Evolutionary conservation across 2,888 invertebrate genomes (phyloP).

Genomic region (Diachrysia chrysitis): DNA sequence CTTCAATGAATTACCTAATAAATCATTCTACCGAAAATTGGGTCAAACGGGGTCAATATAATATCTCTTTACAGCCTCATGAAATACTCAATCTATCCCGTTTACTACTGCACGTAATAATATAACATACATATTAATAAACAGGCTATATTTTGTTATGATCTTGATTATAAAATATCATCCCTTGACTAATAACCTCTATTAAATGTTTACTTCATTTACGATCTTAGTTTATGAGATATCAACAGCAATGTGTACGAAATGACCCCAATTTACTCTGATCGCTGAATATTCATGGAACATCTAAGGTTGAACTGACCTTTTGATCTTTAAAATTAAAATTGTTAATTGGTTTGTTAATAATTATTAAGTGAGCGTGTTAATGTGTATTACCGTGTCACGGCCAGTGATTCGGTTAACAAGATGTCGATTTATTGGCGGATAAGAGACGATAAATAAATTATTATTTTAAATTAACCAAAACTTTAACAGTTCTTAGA

Average conservation of each 20-base stretch:
- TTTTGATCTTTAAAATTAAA: constrained; percentile 37
- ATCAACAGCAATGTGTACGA: constrained; percentile 18
- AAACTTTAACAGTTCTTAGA: background rate
- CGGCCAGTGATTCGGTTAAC: background rate
- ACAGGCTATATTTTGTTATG: constrained; percentile 24
- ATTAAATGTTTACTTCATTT: constrained; percentile 51
- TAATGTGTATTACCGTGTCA: constrained; percentile 30
- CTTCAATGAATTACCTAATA: no score
- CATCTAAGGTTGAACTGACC: constrained; percentile 35
- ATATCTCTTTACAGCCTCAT: background rate
- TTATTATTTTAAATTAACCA: background rate
- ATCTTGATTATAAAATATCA: constrained; percentile 44
- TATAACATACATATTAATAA: constrained; percentile 34
- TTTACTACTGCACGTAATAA: constrained; percentile 30
- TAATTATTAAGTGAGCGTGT: constrained; percentile 26
- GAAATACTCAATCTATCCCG: background rate
- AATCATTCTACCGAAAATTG: background rate
- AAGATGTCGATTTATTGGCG: background rate
- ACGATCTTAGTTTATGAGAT: constrained; percentile 40
- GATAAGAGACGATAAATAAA: background rate
- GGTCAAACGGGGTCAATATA: background rate
- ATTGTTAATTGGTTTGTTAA: constrained; percentile 45
- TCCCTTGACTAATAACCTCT: constrained; percentile 43
- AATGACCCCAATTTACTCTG: constrained; percentile 18
- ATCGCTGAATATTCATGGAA: constrained; percentile 47